Conservation (phyloP, 1,140 invertebrate genomes). For the Mizuhopecten yessoensis region DNA sequence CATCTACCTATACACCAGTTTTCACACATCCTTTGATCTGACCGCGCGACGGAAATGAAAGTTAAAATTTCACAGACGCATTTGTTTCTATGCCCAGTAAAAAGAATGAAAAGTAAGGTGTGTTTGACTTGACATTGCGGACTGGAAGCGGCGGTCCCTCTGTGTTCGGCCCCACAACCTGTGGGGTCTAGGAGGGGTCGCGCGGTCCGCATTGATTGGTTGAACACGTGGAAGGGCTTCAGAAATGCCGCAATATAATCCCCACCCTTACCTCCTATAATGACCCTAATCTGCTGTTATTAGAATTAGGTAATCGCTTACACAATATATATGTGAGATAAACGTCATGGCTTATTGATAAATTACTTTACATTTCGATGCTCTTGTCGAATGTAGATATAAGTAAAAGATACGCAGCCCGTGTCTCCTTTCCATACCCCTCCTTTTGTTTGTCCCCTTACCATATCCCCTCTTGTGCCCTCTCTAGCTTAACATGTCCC, state of each 20-base stretch:
- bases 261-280: background rate
- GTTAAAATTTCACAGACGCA: background rate
- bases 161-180: constrained; percentile 4
- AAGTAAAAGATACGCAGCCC: background rate
- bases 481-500: background rate
- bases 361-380: background rate
- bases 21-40: background rate
- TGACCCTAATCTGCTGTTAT: constrained; percentile 2
- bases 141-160: background rate
- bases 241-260: background rate
- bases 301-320: background rate
- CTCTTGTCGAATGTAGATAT: background rate
- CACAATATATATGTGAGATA: background rate
- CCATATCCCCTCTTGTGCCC: too few relatives aligned
- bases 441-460: background rate
- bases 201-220: too few relatives aligned
- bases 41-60: background rate
- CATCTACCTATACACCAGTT: background rate
- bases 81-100: background rate
- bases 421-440: background rate
- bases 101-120: background rate
- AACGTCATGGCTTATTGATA: background rate
- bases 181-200: background rate
- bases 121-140: background rate
- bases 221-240: background rate